Conservation (phyloP, 2,113 vertebrate genomes). For the Notechis scutatus region DNA sequence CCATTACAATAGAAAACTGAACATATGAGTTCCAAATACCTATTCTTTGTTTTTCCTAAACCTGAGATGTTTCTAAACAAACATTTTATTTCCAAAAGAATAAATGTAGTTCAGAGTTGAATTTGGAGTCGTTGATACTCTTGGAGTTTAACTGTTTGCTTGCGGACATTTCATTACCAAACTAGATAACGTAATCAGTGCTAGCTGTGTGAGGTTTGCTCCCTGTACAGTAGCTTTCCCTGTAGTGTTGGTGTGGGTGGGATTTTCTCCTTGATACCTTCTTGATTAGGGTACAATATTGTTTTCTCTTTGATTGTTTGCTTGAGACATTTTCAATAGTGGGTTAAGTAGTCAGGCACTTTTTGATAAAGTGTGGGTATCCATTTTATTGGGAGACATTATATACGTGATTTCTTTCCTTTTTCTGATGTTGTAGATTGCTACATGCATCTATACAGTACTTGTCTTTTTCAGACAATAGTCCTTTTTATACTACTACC, state of each 20-base stretch:
- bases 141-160: neutral
- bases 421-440: neutral
- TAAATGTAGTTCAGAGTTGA: neutral
- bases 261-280: neutral
- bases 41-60: neutral
- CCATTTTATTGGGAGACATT: neutral
- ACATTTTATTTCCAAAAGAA: neutral
- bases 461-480: neutral
- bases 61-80: neutral
- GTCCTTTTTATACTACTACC: neutral
- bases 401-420: neutral
- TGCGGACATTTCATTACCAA: neutral
- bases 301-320: neutral
- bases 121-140: neutral
- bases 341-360: neutral
- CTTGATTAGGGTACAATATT: neutral
- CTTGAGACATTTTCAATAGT: neutral
- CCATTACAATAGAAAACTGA: neutral
- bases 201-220: neutral
- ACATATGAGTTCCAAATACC: neutral
- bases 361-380: neutral
- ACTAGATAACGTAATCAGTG: neutral
- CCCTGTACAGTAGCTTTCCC: neutral
- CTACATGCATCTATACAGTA: neutral
- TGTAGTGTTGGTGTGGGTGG: neutral